Evolutionary conservation across 2,797 vertebrate species (phyloP).

Genomic region (Crax fasciolata): DNA sequence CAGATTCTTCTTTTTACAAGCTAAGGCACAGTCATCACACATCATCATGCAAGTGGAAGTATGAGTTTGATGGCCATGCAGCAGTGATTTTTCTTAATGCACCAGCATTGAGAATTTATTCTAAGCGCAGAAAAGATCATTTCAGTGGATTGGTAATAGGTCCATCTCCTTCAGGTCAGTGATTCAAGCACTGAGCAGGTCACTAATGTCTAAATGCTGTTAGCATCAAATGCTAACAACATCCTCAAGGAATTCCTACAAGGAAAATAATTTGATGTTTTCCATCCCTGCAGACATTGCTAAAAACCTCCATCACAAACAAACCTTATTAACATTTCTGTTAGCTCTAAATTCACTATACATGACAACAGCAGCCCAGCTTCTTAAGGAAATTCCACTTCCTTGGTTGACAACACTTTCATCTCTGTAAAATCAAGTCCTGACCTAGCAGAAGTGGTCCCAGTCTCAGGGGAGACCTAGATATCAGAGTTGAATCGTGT

Average conservation of each 20-base stretch:
- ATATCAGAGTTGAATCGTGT: background rate
- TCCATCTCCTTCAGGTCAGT: slow-evolving; percentile 13
- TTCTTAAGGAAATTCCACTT: background rate
- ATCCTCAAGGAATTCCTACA: background rate
- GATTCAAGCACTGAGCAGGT: slow-evolving; percentile 16
- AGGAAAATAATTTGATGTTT: background rate
- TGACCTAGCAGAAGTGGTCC: background rate
- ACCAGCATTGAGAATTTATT: slow-evolving; percentile 11
- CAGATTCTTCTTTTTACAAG: background rate
- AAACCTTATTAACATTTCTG: background rate
- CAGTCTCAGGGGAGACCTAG: background rate
- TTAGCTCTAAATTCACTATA: background rate
- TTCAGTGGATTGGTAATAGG: slow-evolving; percentile 20
- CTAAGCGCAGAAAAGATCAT: background rate
- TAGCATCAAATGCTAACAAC: slow-evolving; percentile 13
- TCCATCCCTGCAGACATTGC: background rate
- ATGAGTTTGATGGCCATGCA: background rate
- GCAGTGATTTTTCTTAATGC: slow-evolving; percentile 23
- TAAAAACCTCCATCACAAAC: background rate
- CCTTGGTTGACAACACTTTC: background rate
- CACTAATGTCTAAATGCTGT: slow-evolving; percentile 51
- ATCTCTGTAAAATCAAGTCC: background rate
- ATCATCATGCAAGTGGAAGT: background rate
- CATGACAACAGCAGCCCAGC: background rate
- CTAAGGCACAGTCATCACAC: background rate